Conservation (phyloP, 2,113 vertebrate genomes). For the Bubo bubo region DNA sequence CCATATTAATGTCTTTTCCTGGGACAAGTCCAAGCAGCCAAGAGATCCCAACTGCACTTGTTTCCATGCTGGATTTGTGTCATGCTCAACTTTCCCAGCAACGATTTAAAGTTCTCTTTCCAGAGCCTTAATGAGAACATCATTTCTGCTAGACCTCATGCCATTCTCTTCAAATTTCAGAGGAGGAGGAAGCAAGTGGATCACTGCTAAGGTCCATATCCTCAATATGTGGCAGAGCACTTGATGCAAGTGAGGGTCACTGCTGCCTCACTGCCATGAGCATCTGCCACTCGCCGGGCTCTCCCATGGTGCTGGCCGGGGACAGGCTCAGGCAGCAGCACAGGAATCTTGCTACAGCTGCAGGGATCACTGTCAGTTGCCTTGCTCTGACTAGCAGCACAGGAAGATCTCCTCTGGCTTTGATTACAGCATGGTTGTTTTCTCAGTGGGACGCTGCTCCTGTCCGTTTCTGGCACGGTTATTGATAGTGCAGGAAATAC, state of each 20-base stretch:
- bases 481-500: fast-evolving
- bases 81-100: not conserved
- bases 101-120: not conserved
- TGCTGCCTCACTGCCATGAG: not conserved
- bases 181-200: not conserved
- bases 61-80: not conserved
- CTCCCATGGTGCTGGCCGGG: fast-evolving
- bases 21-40: not conserved
- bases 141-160: not conserved
- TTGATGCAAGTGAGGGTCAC: not conserved
- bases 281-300: not conserved
- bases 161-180: not conserved
- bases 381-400: fast-evolving
- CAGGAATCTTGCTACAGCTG: not conserved
- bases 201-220: not conserved
- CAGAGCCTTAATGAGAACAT: not conserved
- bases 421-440: not conserved
- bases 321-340: fast-evolving
- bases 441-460: not conserved
- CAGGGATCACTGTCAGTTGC: not conserved
- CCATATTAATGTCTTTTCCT: not conserved
- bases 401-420: not conserved
- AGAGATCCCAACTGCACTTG: not conserved
- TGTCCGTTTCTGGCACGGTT: fast-evolving
- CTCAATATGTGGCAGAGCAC: fast-evolving